Base-by-base conservation (phyloP, 30 jellyfish, hydroid and myxozoan species). In the Sanderia malayensis region DNA sequence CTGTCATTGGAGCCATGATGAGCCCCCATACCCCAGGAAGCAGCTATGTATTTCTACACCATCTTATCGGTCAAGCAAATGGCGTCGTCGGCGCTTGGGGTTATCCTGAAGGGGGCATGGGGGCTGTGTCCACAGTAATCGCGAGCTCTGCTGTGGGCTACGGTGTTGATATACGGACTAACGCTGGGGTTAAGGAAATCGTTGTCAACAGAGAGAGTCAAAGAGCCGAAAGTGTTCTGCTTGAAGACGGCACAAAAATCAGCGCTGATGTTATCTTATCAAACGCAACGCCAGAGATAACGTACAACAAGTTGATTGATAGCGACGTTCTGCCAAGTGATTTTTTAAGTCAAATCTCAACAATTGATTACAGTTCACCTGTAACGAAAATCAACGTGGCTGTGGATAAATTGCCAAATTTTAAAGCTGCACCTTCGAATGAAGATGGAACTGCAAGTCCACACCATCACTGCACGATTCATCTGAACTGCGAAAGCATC, bases 21-120 rank as follows among this genome's bases (percentile, higher is more conserved):
- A 64, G 82, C 24, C 89, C 89, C 6, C 82, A 78, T 61, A 78
- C 89, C 31, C 82, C 89, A 0, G 89, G 89, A 21, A 78, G 89
- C 45, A 66, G 82, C 44, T 78, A 78, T 60, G 81, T 78, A 18
- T 66, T 64, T 21, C 76, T 78, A 9, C 89, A 78, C 28, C 89
- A 78, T 47, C 44, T 76, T 63, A 71, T 78, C 20, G 81, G 82
- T 9, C 81, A 78, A 33, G 67, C 89, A 23, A 78, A 64, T 66
- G 89, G 82, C 22, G 89, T 78, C 1, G 23, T 64, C 8, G 89
- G 89, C 26, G 81, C 89, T 25, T 66, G 89, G 81, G 81, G 82
- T 20, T 78, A 78, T 55, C 89, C 89, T 0, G 82, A 66, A 32
- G 89, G 89, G 15, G 89, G 89, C 1, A 78, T 78, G 89, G 89